Base-by-base conservation (phyloP, 2,113 vertebrate species). In the Podarcis cretensis region DNA sequence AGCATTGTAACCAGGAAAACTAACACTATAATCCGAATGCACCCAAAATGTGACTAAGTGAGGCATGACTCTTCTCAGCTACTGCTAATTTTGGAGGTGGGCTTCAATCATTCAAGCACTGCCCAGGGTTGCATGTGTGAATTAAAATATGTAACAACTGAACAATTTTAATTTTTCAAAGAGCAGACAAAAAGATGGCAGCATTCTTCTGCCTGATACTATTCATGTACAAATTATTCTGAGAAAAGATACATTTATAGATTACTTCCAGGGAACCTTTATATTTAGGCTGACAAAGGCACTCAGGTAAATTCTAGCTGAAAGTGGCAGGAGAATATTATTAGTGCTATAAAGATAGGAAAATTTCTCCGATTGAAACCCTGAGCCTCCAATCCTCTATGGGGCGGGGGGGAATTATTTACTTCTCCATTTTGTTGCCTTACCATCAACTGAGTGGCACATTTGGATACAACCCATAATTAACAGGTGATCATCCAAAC, bases 221-320 rank as follows among this genome's bases (percentile, higher is more conserved):
- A 40, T 74, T 63, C 20, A 35, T 48, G 20, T 40, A 43, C 27
- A 66, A 23, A 75, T 82, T 74, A 7, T 88, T 75, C 79, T 40
- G 71, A 82, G 85, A 83, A 83, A 87, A n/a, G 27, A 71, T 80
- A 87, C 92, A 90, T 91, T 95, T 95, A 87, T 93, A 92, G 88
- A 21, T 27, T 68, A 65, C 88, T 93, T 91, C 65, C 25, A 89
- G 32, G 65, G 68, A 91, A 89, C 89, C 85, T 84, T 73, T 90
- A 90, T 85, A 90, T 84, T 90, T 92, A 80, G 68, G 76, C 68
- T 95, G 78, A 87, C 89, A 83, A 32, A 93, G 13, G 30, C 84
- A 66, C 13, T 13, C 54, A 73, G 71, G 74, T 90, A 90, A 89
- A 89, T 85, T 90, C 75, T 75, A 92, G 74, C 65, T 88, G 91